Evolutionary conservation across 2,888 invertebrate species (phyloP).

Genomic region (Himalopsyche kuldschensis): DNA sequence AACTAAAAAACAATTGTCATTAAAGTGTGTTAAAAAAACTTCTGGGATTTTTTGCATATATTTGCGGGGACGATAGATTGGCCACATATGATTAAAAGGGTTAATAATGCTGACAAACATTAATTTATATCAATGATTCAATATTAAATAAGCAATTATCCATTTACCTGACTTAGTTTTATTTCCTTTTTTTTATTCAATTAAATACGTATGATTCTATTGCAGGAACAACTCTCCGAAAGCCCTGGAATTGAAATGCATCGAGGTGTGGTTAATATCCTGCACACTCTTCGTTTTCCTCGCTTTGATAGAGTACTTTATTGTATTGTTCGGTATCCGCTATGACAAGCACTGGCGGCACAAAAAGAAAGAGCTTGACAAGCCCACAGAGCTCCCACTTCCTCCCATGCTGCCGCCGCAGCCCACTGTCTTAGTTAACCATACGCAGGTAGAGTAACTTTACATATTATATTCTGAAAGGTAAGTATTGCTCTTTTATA

Average conservation of each 20-base stretch:
- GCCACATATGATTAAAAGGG: too few species aligned
- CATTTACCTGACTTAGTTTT: neutral
- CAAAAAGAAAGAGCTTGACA: constrained; percentile 42
- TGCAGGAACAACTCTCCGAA: constrained; percentile 66
- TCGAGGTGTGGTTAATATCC: constrained; percentile 68
- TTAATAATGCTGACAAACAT: too few species aligned
- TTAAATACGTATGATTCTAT: constrained; percentile 38
- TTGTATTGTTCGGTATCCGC: constrained; percentile 66
- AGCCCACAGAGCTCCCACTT: constrained; percentile 52
- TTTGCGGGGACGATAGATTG: too few species aligned
- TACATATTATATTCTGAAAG: neutral
- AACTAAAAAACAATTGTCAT: too few species aligned
- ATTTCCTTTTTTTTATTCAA: neutral
- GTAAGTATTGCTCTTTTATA: neutral
- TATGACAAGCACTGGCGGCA: constrained; percentile 67
- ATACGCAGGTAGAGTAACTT: constrained; percentile 49
- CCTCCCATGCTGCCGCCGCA: constrained; percentile 51
- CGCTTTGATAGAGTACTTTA: constrained; percentile 65
- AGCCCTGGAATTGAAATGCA: constrained; percentile 65
- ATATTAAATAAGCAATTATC: neutral
- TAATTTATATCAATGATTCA: too few species aligned
- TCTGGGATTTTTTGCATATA: too few species aligned
- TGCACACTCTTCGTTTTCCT: constrained; percentile 68
- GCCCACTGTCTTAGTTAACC: constrained; percentile 46
- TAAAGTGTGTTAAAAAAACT: too few species aligned